Conservation (phyloP, 2,113 vertebrate genomes). For the Apistogramma diplotaenia region DNA sequence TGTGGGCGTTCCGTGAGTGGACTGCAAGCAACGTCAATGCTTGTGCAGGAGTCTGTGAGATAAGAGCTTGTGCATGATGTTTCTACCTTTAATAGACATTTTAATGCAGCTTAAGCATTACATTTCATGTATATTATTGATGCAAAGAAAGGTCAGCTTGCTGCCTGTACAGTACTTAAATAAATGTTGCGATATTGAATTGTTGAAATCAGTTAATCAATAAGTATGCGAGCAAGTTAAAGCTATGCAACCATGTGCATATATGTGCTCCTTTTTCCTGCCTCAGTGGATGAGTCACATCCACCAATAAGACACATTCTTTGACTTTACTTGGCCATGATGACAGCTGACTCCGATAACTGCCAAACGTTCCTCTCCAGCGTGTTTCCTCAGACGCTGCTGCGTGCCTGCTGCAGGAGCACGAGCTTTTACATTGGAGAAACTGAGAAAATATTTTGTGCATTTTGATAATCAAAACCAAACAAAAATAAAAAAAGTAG, state of each 20-base stretch:
- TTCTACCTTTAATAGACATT: background rate
- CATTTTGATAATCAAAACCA: too few relatives aligned
- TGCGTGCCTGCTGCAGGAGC: too few relatives aligned
- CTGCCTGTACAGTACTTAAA: background rate
- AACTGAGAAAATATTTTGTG: too few relatives aligned
- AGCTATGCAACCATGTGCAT: too few relatives aligned
- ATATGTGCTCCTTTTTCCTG: background rate
- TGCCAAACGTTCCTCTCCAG: background rate
- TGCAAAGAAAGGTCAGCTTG: background rate
- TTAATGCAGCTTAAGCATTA: background rate
- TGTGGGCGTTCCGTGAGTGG: background rate
- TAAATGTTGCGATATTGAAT: too few relatives aligned
- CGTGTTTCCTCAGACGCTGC: background rate
- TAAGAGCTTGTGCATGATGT: background rate
- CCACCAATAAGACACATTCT: background rate
- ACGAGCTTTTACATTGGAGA: too few relatives aligned
- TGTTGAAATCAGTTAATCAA: too few relatives aligned
- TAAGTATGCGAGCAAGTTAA: background rate
- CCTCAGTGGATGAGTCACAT: background rate
- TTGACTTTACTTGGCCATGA: background rate
- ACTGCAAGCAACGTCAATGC: background rate
- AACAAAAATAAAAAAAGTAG: too few relatives aligned
- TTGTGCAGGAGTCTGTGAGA: background rate
- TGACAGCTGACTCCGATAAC: background rate
- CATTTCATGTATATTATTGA: background rate